Percentiles rank a stretch among this genome's conserved stretches.
phyloP scores from a whole-genome alignment of 2,888 invertebrate species.

The Kuschelorhynchus macadamiae region DNA sequence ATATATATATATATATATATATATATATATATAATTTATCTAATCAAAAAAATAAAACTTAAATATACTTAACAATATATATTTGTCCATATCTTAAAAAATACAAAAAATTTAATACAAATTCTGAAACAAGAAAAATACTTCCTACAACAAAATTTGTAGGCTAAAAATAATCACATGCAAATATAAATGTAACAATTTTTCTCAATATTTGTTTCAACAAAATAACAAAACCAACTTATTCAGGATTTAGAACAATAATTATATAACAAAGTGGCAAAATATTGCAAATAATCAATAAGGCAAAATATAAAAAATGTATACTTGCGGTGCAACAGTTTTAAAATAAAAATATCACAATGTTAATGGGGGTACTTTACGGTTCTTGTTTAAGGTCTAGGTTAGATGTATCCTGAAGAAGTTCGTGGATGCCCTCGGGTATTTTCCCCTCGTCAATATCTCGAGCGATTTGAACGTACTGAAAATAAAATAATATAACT shows the following conservation, averaged over 20 bases:
- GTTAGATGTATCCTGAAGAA: constrained; percentile 75
- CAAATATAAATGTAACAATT: no score
- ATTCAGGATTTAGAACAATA: no score
- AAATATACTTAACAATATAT: constrained; percentile 14
- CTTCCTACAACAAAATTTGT: background rate
- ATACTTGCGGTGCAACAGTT: background rate
- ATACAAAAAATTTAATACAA: constrained; percentile 6
- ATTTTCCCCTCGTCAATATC: constrained; percentile 86
- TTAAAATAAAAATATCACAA: constrained; percentile 35
- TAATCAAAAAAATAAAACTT: no score
- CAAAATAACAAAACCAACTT: no score
- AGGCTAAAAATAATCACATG: constrained; percentile 5
- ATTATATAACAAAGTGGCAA: constrained; percentile 3
- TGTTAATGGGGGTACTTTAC: constrained; percentile 16
- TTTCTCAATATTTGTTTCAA: no score
- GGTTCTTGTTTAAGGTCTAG: constrained; percentile 43
- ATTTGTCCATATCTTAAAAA: constrained; percentile 9
- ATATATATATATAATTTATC: no score
- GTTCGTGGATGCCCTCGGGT: constrained; percentile 83
- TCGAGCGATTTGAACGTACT: constrained; percentile 86
- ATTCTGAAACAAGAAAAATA: constrained; percentile 20
- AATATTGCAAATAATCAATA: no score
- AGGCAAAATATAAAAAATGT: background rate
- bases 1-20: no score
- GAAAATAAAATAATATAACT: constrained; percentile 63